These are phyloP conservation scores for Orthonyx spaldingii DNA, from an alignment of 2,113 vertebrate species.

Conservation along the genomic window DNA sequence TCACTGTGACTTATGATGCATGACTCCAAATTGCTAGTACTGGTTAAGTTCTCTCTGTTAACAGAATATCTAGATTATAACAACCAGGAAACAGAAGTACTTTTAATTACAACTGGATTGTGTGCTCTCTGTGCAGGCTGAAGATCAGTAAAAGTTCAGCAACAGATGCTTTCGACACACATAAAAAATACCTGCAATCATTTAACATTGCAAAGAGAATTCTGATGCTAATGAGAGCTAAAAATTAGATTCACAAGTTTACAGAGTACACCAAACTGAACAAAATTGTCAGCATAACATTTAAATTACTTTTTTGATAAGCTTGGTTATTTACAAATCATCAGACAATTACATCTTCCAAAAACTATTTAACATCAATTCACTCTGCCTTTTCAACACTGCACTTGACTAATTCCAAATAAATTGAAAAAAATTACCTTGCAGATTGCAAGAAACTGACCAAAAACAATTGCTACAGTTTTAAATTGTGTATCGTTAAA, in stretches of 20 bases:
- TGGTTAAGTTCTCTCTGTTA: not conserved
- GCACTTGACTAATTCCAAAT: constrained; percentile 82
- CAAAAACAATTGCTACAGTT: constrained; percentile 71
- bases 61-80: not conserved
- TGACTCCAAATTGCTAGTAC: not conserved
- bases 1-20: rapidly evolving
- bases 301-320: constrained; percentile 84
- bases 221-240: constrained; percentile 71
- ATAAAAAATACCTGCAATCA: constrained; percentile 36
- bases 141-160: constrained; percentile 54
- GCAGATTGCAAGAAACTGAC: constrained; percentile 78
- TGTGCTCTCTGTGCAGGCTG: not conserved
- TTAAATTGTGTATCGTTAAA: constrained; percentile 65
- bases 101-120: not conserved
- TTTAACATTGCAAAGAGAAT: constrained; percentile 69
- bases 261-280: constrained; percentile 75
- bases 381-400: constrained; percentile 77
- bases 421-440: constrained; percentile 82
- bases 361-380: constrained; percentile 85
- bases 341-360: constrained; percentile 85
- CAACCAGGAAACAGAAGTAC: not conserved
- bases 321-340: constrained; percentile 84
- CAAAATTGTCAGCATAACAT: constrained; percentile 80
- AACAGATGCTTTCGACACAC: constrained; percentile 1
- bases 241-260: constrained; percentile 74